Evolutionary conservation across 2,113 vertebrate species (phyloP), one percentile per base, ranked within the genome.

Genomic region (Corynorhinus townsendii): DNA sequence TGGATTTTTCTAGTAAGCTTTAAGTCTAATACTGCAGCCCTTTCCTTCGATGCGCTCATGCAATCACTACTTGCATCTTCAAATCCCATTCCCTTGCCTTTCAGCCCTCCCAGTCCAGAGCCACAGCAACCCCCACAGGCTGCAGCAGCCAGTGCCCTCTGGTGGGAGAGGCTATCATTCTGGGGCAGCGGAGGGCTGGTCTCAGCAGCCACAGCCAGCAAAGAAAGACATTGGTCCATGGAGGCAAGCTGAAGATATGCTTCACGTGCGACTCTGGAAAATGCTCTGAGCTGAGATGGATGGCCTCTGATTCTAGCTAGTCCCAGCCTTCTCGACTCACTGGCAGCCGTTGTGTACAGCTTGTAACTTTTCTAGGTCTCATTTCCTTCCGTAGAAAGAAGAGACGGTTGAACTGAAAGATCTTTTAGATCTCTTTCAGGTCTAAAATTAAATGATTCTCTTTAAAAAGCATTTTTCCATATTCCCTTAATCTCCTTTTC

Each of bases 41-140:
- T 85, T 86, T 43, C 17, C 54, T 96, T 94, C 47, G 1, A 54
- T 24, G 71, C 28, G 89, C 72, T 72, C 38, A 0, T 71, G 54
- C 15, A 33, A 4, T 79, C 79, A 28, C 14, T 17, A 6, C 11
- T 52, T 24, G 45, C 22, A 38, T 6, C 77, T 73, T 86, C 64
- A 88, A 45, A 87, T 19, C 68, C 95, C 38, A 80, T 17, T 28
- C 86, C 75, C 75, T 26, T 26, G 33, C 28, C 11, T 54, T 86
- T 45, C 66, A 79, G 17, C 22, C 69, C 86, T 62, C 54, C 59
- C 90, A 76, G 94, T 47, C 14, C 54, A 93, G 72, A 81, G 92
- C 40, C 90, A 95, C 96, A 95, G 97, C 45, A 91, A 95, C 96
- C 96, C 97, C 97, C 54, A 24, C 91, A 97, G 98, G 96, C 56